Percentiles rank a stretch among this genome's conserved stretches.
Conservation (phyloP, 2,797 vertebrate species). For the Atherinosoma microstoma region DNA sequence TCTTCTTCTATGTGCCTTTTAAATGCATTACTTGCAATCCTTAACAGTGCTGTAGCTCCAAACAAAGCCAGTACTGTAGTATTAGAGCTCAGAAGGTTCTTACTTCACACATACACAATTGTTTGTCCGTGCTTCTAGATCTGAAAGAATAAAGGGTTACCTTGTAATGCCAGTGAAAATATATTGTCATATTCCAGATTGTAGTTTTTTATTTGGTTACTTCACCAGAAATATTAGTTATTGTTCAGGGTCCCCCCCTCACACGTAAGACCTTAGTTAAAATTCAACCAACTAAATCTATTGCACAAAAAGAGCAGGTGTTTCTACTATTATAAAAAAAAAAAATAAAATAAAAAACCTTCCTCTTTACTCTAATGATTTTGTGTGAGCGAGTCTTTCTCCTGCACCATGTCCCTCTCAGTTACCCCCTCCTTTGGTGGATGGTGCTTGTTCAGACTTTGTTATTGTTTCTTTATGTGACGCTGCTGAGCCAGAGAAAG, state of each 20-base stretch:
- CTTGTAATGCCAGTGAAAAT: too few relatives aligned
- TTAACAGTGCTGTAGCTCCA: too few relatives aligned
- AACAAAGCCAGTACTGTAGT: too few relatives aligned
- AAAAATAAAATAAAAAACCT: neutral
- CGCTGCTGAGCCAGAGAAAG: constrained; percentile 65
- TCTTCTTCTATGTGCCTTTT: too few relatives aligned
- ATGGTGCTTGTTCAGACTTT: constrained; percentile 70
- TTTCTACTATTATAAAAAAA: neutral
- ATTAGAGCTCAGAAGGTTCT: too few relatives aligned
- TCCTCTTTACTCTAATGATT: constrained; percentile 35
- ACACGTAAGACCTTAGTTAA: neutral
- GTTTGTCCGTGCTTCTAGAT: too few relatives aligned
- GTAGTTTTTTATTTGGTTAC: too few relatives aligned
- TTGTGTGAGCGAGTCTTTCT: constrained; percentile 11
- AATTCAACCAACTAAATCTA: neutral
- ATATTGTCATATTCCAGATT: too few relatives aligned
- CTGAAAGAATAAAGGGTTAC: too few relatives aligned
- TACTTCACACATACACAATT: too few relatives aligned
- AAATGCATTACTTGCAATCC: too few relatives aligned
- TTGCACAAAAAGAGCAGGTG: neutral
- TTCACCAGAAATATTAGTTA: neutral
- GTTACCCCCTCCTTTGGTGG: constrained; percentile 38
- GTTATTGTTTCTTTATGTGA: constrained; percentile 81
- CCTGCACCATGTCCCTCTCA: constrained; percentile 31
- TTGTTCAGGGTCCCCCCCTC: neutral